These are phyloP conservation scores for Willisornis vidua DNA, from an alignment of 2,113 vertebrate species.

Conservation along the genomic window DNA sequence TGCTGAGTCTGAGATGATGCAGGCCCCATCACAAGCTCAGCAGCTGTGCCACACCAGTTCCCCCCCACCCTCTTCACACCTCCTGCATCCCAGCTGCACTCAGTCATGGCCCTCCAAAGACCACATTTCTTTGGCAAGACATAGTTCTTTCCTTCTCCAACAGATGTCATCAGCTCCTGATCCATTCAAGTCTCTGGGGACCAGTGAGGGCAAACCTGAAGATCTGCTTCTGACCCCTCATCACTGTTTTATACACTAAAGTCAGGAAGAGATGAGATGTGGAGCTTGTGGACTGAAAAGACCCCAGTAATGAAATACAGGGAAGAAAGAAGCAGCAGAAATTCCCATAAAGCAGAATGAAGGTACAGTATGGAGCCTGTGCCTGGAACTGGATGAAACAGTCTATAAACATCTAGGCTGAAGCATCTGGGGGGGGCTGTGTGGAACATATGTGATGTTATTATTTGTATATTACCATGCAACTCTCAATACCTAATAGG, in stretches of 20 bases:
- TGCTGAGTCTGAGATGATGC: slow-evolving; percentile 10
- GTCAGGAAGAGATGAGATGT: not conserved
- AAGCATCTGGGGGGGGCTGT: not conserved
- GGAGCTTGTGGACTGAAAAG: not conserved
- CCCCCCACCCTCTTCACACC: not conserved
- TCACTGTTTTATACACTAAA: not conserved
- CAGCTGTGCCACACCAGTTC: not conserved
- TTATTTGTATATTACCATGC: not conserved
- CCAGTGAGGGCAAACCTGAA: not conserved
- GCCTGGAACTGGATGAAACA: not conserved
- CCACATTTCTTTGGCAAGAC: not conserved
- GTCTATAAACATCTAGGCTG: not conserved
- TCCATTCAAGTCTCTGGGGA: not conserved
- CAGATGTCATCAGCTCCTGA: not conserved
- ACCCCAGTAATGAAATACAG: rapidly evolving
- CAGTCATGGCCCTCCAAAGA: not conserved
- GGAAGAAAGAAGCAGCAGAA: not conserved
- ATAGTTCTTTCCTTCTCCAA: not conserved
- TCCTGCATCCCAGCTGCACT: slow-evolving; percentile 16
- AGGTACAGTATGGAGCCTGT: not conserved
- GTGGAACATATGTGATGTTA: not conserved
- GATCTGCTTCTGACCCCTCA: not conserved
- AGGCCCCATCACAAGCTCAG: not conserved
- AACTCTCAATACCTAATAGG: not conserved
- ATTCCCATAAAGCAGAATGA: not conserved